Base-by-base conservation (phyloP, 2,888 invertebrate species). In the Balanococcus diminutus region DNA sequence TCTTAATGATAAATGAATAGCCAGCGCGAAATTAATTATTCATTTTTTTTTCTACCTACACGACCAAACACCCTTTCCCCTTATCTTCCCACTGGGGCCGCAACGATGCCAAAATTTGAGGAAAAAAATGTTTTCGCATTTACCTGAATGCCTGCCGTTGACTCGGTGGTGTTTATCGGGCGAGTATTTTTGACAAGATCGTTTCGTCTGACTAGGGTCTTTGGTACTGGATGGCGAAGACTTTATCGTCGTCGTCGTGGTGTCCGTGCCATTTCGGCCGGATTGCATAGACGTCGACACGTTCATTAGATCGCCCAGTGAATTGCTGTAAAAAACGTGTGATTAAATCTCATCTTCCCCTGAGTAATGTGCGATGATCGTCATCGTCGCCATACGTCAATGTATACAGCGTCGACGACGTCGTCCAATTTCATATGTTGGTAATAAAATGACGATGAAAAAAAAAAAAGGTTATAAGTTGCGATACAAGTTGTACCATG, bases 1-100 rank as follows among this genome's bases (percentile, higher is more conserved):
- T 84, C 79, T 32, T 84, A 51, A 84, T 84, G 84, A 84, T 84
- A 72, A 84, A 84, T 84, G 84, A 84, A 84, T 75, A 28, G 75
- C 19, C 51, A 8, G 51, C 51, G 51, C 84, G 75, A 84, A 84
- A 84, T 84, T 75, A 84, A 84, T 72, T 72, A 83, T 83, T 83
- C 83, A 42, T 39, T 42, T 39, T 42, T 75, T 75, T 28, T 4
- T n/a, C n/a, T 9, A 51, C 51, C 51, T 51, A 51, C 19, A 8
- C 36, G 5, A 36, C 8, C 8, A 36, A 36, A 36, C 36, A 36
- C 36, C 8, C 36, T 36, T 36, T 6, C n/a, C 2, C 51, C 19
- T 51, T 51, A 1, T 16, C 6, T 4, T 4, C 3, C 51, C 51
- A 6, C 51, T 36, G 36, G 36, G 4, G 51, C 51, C 51, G 2